Evolutionary conservation across 2,888 invertebrate species (phyloP), one percentile per base, ranked within the genome.

Genomic region (Drosophila subsilvestris): DNA sequence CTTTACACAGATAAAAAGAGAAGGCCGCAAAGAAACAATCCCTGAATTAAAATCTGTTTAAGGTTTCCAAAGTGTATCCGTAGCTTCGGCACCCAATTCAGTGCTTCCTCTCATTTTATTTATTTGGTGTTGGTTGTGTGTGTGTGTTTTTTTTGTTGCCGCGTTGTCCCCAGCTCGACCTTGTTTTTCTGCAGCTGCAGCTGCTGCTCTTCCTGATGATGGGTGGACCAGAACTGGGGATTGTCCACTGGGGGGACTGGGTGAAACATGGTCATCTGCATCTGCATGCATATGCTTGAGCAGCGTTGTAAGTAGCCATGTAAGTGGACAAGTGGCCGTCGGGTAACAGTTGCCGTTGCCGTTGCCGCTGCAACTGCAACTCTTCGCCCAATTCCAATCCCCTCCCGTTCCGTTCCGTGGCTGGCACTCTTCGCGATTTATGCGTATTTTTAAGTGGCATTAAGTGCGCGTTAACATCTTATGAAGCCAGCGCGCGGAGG

Each of bases 401-500:
- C 27, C 12, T 20, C 12, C 42, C 29, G 63, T 44, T 10, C 37
- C 47, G 43, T 25, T 47, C 49, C 53, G 37, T n/a, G 37, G n/a
- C 37, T 37, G 37, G n/a, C 37, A 37, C 58, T 50, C 71, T 56
- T 49, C 49, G 74, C 86, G 86, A 86, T 86, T 86, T 86, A 86
- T 86, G 86, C 80, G 81, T 81, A 80, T 86, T 88, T 85, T 86
- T 88, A 86, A 86, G 88, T 88, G 86, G 86, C 86, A 88, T 86
- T 86, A 86, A 86, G 86, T 86, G 88, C 86, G 86, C 88, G 88
- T 86, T 86, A 86, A 86, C 85, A 86, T 87, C 85, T 86, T 86
- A 87, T 83, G 76, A 74, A 83, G 83, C 85, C 72, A 65, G 54
- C 58, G 54, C 58, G 54, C 58, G 51, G 74, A 60, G 70, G 76